These are phyloP conservation scores for Tenebrio molitor DNA, from an alignment of 1,140 invertebrate species.

Conservation along the genomic window DNA sequence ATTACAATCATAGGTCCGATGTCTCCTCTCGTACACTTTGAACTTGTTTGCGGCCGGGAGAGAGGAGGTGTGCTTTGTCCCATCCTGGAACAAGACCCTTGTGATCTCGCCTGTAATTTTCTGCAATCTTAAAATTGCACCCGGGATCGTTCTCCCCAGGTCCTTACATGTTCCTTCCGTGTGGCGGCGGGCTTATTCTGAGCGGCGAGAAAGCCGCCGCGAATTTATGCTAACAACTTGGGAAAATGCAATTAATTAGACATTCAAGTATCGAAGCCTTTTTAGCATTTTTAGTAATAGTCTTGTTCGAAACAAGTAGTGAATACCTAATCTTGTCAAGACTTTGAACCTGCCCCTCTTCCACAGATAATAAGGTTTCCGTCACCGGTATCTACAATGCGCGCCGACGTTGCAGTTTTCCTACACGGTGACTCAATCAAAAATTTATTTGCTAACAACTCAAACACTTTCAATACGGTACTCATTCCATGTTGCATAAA, in stretches of 20 bases:
- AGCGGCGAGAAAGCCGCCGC: conserved; percentile 7
- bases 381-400: conserved; percentile 4
- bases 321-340: conserved; percentile 62
- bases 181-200: conserved; percentile 36
- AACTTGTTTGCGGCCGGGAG: conserved; percentile 45
- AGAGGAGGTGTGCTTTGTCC: conserved; percentile 54
- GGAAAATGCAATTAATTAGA: conserved; percentile 62
- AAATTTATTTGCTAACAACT: too few relatives aligned
- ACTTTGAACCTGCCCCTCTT: conserved; percentile 18
- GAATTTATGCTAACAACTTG: conserved; percentile 57
- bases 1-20: conserved; percentile 54
- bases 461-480: too few relatives aligned
- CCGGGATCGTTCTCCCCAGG: too few relatives aligned
- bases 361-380: conserved; percentile 7
- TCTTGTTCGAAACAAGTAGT: conserved; percentile 60
- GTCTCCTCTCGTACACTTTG: conserved; percentile 40
- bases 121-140: conserved; percentile 53
- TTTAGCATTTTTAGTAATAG: conserved; percentile 63
- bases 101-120: conserved; percentile 2
- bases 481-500: too few relatives aligned
- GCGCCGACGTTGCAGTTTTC: conserved; percentile 2
- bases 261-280: conserved; percentile 64
- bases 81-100: conserved; percentile 14
- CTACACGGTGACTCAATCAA: too few relatives aligned
- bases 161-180: too few relatives aligned